phyloP scores from a whole-genome alignment of 2,888 invertebrate species.

The Drosophila diplacantha region DNA sequence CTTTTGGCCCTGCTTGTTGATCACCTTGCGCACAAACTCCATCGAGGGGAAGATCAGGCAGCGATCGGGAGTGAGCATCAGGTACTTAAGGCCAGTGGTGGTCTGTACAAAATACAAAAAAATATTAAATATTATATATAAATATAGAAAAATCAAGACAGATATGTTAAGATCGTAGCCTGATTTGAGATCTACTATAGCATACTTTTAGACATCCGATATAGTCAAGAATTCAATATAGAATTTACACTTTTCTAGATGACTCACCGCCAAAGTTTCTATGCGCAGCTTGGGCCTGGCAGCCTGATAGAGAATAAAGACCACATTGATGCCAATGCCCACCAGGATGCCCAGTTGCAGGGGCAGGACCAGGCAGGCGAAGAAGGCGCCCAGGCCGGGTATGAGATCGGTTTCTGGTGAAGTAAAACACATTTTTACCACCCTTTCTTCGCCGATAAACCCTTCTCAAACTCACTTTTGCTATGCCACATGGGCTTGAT shows the following conservation, averaged over 20 bases:
- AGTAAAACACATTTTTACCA: constrained; percentile 39
- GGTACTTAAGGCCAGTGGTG: constrained; percentile 84
- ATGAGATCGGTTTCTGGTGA: constrained; percentile 89
- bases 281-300: constrained; percentile 91
- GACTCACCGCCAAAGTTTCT: constrained; percentile 85
- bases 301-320: constrained; percentile 92
- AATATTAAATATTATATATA: no score
- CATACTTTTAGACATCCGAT: constrained; percentile 15
- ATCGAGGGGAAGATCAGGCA: constrained; percentile 94
- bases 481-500: constrained; percentile 93
- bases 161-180: background rate
- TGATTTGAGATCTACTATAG: background rate
- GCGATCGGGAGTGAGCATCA: constrained; percentile 91
- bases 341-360: constrained; percentile 92
- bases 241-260: background rate
- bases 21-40: constrained; percentile 90
- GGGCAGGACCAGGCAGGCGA: constrained; percentile 89
- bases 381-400: constrained; percentile 90
- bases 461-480: constrained; percentile 83
- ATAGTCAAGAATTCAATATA: background rate
- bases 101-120: no score
- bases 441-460: background rate
- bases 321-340: constrained; percentile 89
- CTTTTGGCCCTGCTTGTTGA: constrained; percentile 87
- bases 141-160: background rate